Evolutionary conservation across 2,113 vertebrate species (phyloP), one percentile per base, ranked within the genome.

Genomic region (Cnemophilus loriae): DNA sequence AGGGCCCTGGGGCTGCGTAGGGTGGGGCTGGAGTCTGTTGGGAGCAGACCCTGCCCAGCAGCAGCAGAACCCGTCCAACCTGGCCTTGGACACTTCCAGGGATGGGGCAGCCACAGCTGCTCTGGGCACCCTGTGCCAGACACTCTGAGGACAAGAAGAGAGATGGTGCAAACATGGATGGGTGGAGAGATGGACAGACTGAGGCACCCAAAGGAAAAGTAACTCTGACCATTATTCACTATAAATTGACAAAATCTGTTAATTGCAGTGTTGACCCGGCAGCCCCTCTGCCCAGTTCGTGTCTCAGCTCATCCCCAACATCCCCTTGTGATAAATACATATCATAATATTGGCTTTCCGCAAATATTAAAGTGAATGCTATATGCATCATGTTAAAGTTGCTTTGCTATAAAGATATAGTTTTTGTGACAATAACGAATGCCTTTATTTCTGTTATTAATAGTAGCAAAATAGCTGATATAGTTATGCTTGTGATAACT

Each of bases 101-200:
- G 23, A 21, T 33, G 46, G 44, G 23, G 37, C 33, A 87, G 67
- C 42, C 42, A 49, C 35, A 32, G 68, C 27, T 74, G 7, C 68
- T 39, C 13, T 52, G 77, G 35, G 30, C 33, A 47, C 0, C 30
- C 26, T 13, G 35, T 59, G n/a, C 52, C 33, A n/a, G 52, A 3
- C 3, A 18, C 53, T 6, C 28, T 0, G 4, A 67, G 74, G 74
- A 42, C 14, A 9, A 23, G 46, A 24, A 59, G 26, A 35, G 42
- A 63, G 42, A 16, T 0, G 13, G 52, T 5, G 4, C 22, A 2
- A 7, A 12, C 3, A 1, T 3, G 79, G 50, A 0, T 16, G 74
- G n/a, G 47, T 18, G 75, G 67, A 11, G 73, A 56, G 47, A 37
- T 2, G 8, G 50, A 39, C 42, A 60, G 27, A 12, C 11, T 10